These are phyloP conservation scores for Tuta absoluta DNA, from an alignment of 2,888 invertebrate species.

Conservation along the genomic window DNA sequence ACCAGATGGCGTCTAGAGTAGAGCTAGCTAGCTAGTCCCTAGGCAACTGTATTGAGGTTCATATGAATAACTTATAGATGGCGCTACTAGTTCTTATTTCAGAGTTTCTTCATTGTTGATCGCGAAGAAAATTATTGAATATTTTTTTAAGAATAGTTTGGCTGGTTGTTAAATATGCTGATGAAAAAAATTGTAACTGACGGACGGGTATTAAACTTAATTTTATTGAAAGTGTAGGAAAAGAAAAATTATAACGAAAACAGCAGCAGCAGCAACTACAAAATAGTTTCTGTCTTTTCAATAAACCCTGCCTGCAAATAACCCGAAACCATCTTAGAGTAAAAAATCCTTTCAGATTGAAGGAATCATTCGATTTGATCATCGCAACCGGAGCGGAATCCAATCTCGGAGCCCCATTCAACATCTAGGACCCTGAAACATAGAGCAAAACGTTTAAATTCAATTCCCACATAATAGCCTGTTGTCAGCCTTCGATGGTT, in stretches of 20 bases:
- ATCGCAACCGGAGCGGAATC: slow-evolving; percentile 39
- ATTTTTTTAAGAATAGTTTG: neutral
- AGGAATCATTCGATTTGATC: slow-evolving; percentile 34
- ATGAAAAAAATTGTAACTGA: neutral
- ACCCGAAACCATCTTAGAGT: neutral
- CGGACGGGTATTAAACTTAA: neutral
- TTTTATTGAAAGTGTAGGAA: neutral
- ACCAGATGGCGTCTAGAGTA: neutral
- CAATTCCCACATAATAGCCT: slow-evolving; percentile 57
- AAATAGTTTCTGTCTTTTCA: neutral
- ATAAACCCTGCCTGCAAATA: neutral
- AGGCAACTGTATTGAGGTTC: neutral
- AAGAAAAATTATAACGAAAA: too few relatives aligned
- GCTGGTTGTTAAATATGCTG: neutral
- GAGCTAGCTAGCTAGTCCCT: too few relatives aligned
- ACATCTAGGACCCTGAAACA: slow-evolving; percentile 32
- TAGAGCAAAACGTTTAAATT: slow-evolving; percentile 49
- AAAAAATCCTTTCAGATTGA: neutral
- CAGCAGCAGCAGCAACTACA: too few relatives aligned
- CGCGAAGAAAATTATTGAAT: neutral
- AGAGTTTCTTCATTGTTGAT: neutral
- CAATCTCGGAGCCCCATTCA: slow-evolving; percentile 43
- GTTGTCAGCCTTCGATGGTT: slow-evolving; percentile 43
- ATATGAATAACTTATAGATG: neutral
- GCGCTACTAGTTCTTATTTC: neutral